Base-by-base conservation (phyloP, 2,888 invertebrate species). In the Ophraella communa region DNA sequence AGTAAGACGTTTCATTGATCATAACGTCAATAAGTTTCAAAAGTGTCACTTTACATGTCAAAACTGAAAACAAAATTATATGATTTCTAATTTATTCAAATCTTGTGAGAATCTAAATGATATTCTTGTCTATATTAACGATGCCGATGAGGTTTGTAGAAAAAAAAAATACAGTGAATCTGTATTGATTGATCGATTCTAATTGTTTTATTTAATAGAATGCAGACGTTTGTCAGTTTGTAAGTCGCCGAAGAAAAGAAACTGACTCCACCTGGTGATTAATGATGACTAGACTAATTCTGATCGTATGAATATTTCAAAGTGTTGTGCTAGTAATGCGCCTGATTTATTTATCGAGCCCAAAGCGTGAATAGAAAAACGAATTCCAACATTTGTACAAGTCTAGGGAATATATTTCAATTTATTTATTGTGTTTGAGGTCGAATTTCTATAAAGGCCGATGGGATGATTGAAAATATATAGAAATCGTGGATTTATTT, bases 241-340 rank as follows among this genome's bases (percentile, higher is more conserved):
- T 21, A n/a, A 18, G 30, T 60, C 42, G 44, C 14, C 27, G 30
- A 44, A 60, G 24, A 24, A 47, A 51, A 18, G 27, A 39, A 35
- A 42, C 49, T 27, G 59, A 52, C 44, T 60, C n/a, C 44, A 60
- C 59, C 59, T 52, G n/a, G 52, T 60, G 59, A 60, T 60, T 60
- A 60, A 60, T 60, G 59, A 60, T 21, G 30, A 42, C 52, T 52
- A 52, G 30, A 27, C 52, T 52, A 52, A 60, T 60, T 52, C 59
- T 42, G 59, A 60, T 60, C 59, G 42, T 52, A 60, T 52, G 59
- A 52, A 60, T 60, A 60, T 60, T 60, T 60, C 59, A 60, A 52
- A 60, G 59, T 60, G 49, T 60, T 60, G 52, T n/a, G n/a, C n/a
- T n/a, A n/a, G n/a, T 60, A 60, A 60, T 60, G 52, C n/a, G 51